Evolutionary conservation across 64 coral and sea anemone genomes (phyloP).

Genomic region (Trachythela sp.): DNA sequence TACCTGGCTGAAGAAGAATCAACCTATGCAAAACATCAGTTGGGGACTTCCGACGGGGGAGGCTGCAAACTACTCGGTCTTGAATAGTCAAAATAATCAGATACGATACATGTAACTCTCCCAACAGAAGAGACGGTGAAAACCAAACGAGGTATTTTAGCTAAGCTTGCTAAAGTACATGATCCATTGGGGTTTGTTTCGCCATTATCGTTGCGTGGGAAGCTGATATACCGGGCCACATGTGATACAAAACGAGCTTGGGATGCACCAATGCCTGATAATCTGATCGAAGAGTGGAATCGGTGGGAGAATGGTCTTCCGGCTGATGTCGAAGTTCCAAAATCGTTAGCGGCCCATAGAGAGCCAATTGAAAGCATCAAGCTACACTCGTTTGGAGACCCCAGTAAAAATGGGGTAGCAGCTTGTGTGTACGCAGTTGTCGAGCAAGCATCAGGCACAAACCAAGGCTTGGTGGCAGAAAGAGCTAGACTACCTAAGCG

Average conservation of each 20-base stretch:
- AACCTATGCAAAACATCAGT: background rate
- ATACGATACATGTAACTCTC: background rate
- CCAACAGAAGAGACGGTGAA: background rate
- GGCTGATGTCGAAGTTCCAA: no score
- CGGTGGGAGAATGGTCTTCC: no score
- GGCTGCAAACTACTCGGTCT: background rate
- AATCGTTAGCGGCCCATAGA: no score
- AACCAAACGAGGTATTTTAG: constrained; percentile 19
- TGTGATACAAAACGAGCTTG: no score
- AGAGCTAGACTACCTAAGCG: constrained; percentile 5
- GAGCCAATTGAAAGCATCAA: background rate
- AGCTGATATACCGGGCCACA: no score
- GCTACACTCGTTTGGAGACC: background rate
- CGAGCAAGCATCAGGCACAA: background rate
- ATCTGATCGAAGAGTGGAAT: no score
- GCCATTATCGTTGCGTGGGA: no score
- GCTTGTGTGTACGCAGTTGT: constrained; percentile 5
- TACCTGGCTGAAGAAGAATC: background rate
- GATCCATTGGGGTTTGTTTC: constrained; percentile 30
- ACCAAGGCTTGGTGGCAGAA: background rate
- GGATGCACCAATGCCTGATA: no score
- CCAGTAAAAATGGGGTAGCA: background rate
- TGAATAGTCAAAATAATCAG: background rate
- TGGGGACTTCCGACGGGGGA: background rate
- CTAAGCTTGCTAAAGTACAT: constrained; percentile 7